These are phyloP conservation scores for Lasiurus borealis DNA, from an alignment of 2,113 vertebrate species.

Conservation along the genomic window DNA sequence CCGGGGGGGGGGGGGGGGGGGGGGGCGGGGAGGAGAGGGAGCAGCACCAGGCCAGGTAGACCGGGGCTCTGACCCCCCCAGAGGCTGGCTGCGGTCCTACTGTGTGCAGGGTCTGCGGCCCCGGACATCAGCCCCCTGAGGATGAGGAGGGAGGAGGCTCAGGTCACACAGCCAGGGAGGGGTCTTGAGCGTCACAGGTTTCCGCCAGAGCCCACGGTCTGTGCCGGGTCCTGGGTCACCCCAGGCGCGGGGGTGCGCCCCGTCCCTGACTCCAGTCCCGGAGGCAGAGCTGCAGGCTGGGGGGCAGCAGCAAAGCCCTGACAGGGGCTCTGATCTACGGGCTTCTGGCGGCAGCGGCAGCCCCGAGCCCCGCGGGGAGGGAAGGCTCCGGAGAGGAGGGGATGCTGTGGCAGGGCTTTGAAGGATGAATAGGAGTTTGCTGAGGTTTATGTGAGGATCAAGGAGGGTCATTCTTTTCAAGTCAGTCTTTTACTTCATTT, in stretches of 20 bases:
- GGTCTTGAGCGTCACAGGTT: fast-evolving
- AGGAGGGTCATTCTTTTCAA: not conserved
- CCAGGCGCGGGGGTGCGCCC: not conserved
- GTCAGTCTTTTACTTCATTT: no score
- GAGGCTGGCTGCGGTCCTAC: not conserved
- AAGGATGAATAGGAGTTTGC: not conserved
- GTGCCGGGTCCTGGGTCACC: no score
- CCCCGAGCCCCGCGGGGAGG: not conserved
- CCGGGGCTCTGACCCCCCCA: not conserved
- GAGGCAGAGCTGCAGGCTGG: fast-evolving
- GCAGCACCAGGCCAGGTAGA: fast-evolving
- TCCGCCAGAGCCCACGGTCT: fast-evolving
- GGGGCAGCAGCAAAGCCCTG: not conserved
- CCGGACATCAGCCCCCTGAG: not conserved
- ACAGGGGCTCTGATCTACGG: not conserved
- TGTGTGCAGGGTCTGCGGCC: fast-evolving
- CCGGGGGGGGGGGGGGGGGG: no score
- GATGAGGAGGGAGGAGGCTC: not conserved
- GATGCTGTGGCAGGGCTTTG: not conserved
- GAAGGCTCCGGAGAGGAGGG: not conserved
- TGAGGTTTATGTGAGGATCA: not conserved
- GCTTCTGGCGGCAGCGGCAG: not conserved
- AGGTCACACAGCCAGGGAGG: not conserved
- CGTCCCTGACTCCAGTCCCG: not conserved
- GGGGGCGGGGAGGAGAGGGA: not conserved